These are phyloP conservation scores for Conchocele bisecta DNA, from an alignment of 2,888 invertebrate genomes.

Conservation along the genomic window DNA sequence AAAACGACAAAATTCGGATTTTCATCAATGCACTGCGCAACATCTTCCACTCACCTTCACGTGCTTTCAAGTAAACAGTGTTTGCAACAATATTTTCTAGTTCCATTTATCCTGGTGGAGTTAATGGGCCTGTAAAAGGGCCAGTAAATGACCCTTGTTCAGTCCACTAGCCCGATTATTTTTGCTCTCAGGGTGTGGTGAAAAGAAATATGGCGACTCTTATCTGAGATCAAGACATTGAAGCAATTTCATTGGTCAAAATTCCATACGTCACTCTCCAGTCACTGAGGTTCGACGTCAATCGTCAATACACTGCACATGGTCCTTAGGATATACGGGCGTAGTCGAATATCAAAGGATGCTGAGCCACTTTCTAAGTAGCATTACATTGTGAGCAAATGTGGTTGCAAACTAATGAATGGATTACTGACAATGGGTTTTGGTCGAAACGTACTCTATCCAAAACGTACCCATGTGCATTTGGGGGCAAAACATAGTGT, in stretches of 20 bases:
- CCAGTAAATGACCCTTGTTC: slow-evolving; percentile 70
- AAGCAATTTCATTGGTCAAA: slow-evolving; percentile 67
- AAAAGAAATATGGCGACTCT: slow-evolving; percentile 71
- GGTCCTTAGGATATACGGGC: no score
- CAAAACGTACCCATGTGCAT: no score
- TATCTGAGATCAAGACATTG: slow-evolving; percentile 62
- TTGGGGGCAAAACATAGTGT: no score
- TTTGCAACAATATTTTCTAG: slow-evolving; percentile 83
- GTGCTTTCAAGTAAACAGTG: slow-evolving; percentile 82
- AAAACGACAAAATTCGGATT: no score
- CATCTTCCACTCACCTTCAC: slow-evolving; percentile 81
- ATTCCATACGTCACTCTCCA: slow-evolving; percentile 27
- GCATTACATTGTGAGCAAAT: no score
- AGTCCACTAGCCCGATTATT: slow-evolving; percentile 67
- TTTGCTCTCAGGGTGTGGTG: slow-evolving; percentile 76
- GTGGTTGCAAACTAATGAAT: no score
- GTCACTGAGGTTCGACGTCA: slow-evolving; percentile 1
- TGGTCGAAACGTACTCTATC: no score
- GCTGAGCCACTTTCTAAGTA: no score
- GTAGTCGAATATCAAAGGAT: no score
- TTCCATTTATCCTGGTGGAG: slow-evolving; percentile 78
- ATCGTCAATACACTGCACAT: no score
- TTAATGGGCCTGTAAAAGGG: slow-evolving; percentile 74
- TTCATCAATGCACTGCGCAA: no score
- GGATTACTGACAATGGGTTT: no score